phyloP scores from a whole-genome alignment of 2,888 invertebrate genomes.

The Lasiommata megera region DNA sequence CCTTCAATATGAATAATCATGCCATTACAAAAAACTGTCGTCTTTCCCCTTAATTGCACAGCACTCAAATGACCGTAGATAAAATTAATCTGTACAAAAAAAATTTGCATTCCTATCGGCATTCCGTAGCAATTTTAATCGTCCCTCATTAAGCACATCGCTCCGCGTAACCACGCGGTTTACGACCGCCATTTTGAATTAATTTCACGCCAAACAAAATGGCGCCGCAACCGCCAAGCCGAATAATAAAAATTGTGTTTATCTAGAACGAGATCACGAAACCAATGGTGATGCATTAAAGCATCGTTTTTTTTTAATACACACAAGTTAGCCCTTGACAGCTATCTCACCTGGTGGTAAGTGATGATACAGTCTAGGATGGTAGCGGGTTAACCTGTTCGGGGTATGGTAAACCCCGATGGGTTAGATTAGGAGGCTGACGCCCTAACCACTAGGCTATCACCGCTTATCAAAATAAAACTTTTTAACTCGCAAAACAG shows the following conservation, averaged over 20 bases:
- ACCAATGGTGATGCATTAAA: conserved; percentile 15
- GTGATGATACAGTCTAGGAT: too few species aligned
- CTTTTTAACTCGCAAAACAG: too few species aligned
- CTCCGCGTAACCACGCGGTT: conserved; percentile 65
- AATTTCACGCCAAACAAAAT: conserved; percentile 71
- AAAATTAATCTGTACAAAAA: conserved; percentile 39
- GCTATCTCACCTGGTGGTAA: too few species aligned
- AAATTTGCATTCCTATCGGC: conserved; percentile 61
- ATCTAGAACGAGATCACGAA: conserved; percentile 54
- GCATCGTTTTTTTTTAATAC: neutral
- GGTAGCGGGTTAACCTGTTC: too few species aligned
- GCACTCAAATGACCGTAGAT: conserved; percentile 26
- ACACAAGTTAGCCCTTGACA: too few species aligned
- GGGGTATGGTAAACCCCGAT: neutral
- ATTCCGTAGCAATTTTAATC: conserved; percentile 70
- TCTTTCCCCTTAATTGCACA: conserved; percentile 21
- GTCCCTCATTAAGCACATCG: conserved; percentile 71
- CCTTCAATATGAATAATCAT: conserved; percentile 1
- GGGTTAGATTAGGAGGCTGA: too few species aligned
- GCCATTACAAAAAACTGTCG: conserved; percentile 23
- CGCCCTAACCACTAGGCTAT: too few species aligned
- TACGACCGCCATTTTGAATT: conserved; percentile 73
- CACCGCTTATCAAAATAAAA: too few species aligned
- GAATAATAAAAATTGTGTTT: conserved; percentile 67
- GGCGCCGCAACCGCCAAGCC: conserved; percentile 45